Evolutionary conservation across 2,888 invertebrate species (phyloP).

Genomic region (Linyphia triangularis): DNA sequence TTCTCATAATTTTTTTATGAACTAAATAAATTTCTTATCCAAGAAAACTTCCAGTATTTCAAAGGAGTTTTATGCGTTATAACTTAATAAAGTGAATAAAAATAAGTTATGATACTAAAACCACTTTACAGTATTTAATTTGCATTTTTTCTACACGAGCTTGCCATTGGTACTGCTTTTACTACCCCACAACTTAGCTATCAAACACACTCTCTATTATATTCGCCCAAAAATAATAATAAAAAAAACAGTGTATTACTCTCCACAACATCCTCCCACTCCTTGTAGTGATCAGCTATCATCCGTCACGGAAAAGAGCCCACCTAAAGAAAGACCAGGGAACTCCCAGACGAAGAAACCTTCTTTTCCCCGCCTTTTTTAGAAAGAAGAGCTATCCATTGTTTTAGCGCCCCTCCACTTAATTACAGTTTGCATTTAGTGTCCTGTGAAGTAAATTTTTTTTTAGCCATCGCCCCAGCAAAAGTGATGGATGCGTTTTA

Average conservation of each 20-base stretch:
- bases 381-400: conserved; percentile 36
- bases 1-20: too few species aligned
- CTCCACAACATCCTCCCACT: neutral
- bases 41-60: too few species aligned
- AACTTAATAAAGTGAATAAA: too few species aligned
- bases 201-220: neutral
- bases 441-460: conserved; percentile 23
- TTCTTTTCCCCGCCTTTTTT: conserved; percentile 3
- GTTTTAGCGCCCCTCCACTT: conserved; percentile 58
- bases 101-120: too few species aligned
- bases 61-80: too few species aligned
- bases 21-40: too few species aligned
- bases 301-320: conserved; percentile 30
- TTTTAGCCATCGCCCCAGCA: conserved; percentile 1
- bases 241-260: neutral
- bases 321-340: conserved; percentile 4
- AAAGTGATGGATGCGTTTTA: conserved; percentile 68
- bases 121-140: too few species aligned
- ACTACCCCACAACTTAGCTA: neutral
- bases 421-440: conserved; percentile 73
- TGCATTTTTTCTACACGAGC: too few species aligned
- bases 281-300: conserved; percentile 7
- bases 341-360: neutral
- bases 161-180: too few species aligned
- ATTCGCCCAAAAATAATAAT: neutral